phyloP scores from a whole-genome alignment of 1,140 invertebrate genomes.

The Drosophila quadrilineata region DNA sequence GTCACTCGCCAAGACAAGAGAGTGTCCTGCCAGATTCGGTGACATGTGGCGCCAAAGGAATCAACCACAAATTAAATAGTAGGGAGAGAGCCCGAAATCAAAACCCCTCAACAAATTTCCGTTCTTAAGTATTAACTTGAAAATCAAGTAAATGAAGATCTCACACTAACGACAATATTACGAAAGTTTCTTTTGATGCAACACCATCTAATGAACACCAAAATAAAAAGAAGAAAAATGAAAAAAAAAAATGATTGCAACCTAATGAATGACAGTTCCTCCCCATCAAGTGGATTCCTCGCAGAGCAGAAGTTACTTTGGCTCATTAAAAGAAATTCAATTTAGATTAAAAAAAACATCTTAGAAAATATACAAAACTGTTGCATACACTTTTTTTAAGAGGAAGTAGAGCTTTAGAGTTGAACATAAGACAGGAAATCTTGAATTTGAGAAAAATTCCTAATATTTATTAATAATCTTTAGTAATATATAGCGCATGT shows the following conservation, averaged over 20 bases:
- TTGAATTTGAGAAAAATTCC: too few species aligned
- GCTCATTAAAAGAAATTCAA: constrained; percentile 55
- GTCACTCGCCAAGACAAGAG: constrained; percentile 53
- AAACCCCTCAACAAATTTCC: constrained; percentile 58
- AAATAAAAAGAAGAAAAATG: too few species aligned
- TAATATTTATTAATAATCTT: too few species aligned
- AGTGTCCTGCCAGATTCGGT: constrained; percentile 57
- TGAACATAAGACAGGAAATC: too few species aligned
- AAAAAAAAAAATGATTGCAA: constrained; percentile 27
- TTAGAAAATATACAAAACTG: too few species aligned
- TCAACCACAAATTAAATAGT: not conserved
- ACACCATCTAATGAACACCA: constrained; percentile 55
- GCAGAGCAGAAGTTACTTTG: constrained; percentile 34
- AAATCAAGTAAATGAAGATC: too few species aligned
- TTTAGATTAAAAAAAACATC: too few species aligned
- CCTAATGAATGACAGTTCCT: constrained; percentile 46
- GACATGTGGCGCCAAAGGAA: constrained; percentile 61
- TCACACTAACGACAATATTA: constrained; percentile 16
- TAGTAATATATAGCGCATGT: too few species aligned
- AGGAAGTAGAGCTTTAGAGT: too few species aligned
- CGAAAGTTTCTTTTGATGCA: constrained; percentile 41
- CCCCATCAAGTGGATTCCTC: not conserved
- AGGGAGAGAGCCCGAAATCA: not conserved
- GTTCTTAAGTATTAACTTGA: constrained; percentile 10
- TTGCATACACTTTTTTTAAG: too few species aligned